Percentiles rank a stretch among this genome's conserved stretches.
phyloP scores from a whole-genome alignment of 2,888 invertebrate species.

The Leucozona laternaria region DNA sequence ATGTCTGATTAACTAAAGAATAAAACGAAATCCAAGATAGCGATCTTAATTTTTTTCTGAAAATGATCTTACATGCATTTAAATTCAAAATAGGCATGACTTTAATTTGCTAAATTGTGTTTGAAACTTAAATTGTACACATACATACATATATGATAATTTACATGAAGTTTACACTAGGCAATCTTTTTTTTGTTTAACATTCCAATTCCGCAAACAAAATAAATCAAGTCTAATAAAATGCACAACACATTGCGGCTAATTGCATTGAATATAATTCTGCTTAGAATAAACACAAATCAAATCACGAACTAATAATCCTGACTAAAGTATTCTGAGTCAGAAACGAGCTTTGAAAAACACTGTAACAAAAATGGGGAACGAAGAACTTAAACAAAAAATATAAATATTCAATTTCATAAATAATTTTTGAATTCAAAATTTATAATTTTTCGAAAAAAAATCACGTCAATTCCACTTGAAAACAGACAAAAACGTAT shows the following conservation, averaged over 20 bases:
- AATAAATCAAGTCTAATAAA: not conserved
- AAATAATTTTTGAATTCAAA: too few relatives aligned
- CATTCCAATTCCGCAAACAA: not conserved
- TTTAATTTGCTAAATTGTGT: not conserved
- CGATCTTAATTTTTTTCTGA: not conserved
- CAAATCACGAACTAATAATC: not conserved
- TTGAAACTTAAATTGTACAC: not conserved
- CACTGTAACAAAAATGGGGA: not conserved
- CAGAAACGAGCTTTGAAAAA: not conserved
- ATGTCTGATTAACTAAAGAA: not conserved
- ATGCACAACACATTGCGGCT: not conserved
- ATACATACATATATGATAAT: not conserved
- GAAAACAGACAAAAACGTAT: not conserved
- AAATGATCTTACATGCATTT: not conserved
- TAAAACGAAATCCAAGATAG: not conserved
- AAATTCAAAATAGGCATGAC: not conserved
- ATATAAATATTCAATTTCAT: too few relatives aligned
- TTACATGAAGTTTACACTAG: not conserved
- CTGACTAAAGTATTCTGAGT: not conserved
- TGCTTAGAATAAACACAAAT: not conserved
- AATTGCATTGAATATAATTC: not conserved
- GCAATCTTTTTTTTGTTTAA: not conserved
- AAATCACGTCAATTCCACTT: not conserved
- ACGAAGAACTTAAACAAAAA: not conserved
- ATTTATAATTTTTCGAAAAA: not conserved